Evolutionary conservation across 2,797 vertebrate species (phyloP), one percentile per base, ranked within the genome.

Genomic region (Dromococcyx pavoninus): DNA sequence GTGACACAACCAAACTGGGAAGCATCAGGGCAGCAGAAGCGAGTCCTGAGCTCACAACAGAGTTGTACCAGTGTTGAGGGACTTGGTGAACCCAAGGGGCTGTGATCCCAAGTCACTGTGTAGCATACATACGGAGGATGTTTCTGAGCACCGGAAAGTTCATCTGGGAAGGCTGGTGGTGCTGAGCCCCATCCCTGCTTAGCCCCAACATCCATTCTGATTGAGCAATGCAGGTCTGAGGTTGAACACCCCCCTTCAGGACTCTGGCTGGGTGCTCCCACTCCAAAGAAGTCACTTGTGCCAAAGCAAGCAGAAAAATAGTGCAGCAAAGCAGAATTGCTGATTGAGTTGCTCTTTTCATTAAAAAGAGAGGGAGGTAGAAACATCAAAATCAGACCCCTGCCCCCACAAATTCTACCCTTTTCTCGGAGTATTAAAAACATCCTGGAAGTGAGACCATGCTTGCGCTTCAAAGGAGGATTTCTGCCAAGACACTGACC

Each of bases 401-500:
- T 69, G 75, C 65, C 72, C 86, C 89, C 79, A 46, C 69, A 54
- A 67, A 71, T 77, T 80, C 81, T 58, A 53, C 76, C 61, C 90
- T 60, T 71, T 83, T 84, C 74, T 75, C 0, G 1, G 61, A 87
- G 67, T 74, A 86, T 90, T 81, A 83, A 94, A 95, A 91, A 84
- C 92, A 92, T 92, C 85, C 91, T 88, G 80, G 51, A 85, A 80
- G 78, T 24, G 56, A 67, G 90, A 48, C 92, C 22, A 4, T 17
- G 54, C 87, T 67, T 50, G 58, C 43, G 67, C 57, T 87, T 37
- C 17, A 51, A 58, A 94, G 86, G 65, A 95, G 93, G 69, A 95
- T 97, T 95, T 94, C 96, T 97, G 95, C 97, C 97, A 97, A 96
- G 96, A 97, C 93, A 97, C 95, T 97, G 97, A 97, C 96, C 97